These are phyloP conservation scores for Channa striata DNA, from an alignment of 2,797 vertebrate species.

Conservation along the genomic window DNA sequence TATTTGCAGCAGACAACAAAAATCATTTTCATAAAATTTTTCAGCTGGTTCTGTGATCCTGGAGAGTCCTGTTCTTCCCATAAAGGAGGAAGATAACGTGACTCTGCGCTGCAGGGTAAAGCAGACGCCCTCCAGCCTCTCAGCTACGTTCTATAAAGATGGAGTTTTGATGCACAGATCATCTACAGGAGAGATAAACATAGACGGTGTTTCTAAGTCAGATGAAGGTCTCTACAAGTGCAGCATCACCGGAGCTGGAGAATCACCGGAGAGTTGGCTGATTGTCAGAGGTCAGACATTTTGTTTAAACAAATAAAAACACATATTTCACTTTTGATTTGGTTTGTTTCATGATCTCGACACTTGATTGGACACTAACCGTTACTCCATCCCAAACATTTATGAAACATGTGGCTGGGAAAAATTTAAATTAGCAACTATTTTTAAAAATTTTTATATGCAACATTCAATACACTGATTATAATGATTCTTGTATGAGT, in stretches of 20 bases:
- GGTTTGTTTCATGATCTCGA: too few relatives aligned
- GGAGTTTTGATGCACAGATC: not conserved
- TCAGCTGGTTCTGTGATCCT: slow-evolving; percentile 19
- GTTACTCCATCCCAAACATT: too few relatives aligned
- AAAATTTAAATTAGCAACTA: too few relatives aligned
- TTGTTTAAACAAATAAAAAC: too few relatives aligned
- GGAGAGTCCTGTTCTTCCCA: slow-evolving; percentile 22
- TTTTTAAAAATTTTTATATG: too few relatives aligned
- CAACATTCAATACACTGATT: too few relatives aligned
- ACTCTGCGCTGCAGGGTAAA: not conserved
- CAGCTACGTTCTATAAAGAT: slow-evolving; percentile 27
- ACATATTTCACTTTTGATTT: too few relatives aligned
- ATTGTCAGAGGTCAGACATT: not conserved
- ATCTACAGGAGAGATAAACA: slow-evolving; percentile 1
- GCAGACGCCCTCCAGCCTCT: accelerated
- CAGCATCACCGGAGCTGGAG: not conserved
- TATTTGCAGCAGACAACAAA: too few relatives aligned
- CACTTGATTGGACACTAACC: too few relatives aligned
- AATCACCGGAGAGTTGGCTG: slow-evolving; percentile 28
- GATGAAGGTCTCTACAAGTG: slow-evolving; percentile 31
- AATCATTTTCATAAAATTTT: too few relatives aligned
- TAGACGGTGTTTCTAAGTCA: slow-evolving; percentile 16
- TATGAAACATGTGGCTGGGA: too few relatives aligned
- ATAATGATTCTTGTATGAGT: too few relatives aligned
- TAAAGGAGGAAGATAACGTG: slow-evolving; percentile 2